Base-by-base conservation (phyloP, 1,140 invertebrate species). In the Heliconius himera region DNA sequence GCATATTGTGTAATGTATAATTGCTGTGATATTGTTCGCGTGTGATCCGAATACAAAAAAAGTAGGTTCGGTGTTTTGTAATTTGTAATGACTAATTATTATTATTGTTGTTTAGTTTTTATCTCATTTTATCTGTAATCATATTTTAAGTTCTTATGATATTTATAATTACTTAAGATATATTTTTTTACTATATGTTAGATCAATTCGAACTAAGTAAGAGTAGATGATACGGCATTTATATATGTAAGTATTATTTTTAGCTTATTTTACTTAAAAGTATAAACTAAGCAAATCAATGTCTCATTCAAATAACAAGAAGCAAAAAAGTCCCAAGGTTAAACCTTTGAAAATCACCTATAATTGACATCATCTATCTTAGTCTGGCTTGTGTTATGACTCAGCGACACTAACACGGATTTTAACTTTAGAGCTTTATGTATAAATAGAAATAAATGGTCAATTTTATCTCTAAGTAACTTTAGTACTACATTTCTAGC, bases 1-100 rank as follows among this genome's bases (percentile, higher is more conserved):
- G 0, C 3, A 4, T 87, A 87, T 91, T 91, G 90, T 88, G 90
- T 87, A 91, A 91, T 81, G 74, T 79, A 80, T 88, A 88, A 90
- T 90, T 87, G 83, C 66, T 73, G 66, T 41, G 54, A 82, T 81
- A 82, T 82, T 80, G 81, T 80, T 79, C 74, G 83, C 81, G 84
- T 82, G 85, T 72, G 80, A 76, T 66, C 79, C 41, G 51, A 79
- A 82, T 78, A 81, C 73, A 78, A 82, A 82, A 79, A 46, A 46
- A 46, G 56, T 82, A 74, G 78, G 81, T 77, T 79, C 66, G 46
- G 54, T 75, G 51, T 80, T 22, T 54, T 73, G 26, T 77, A 11
- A 78, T 78, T 77, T 70, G 22, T 73, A 80, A 73, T 41, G 72
- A 80, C n/a, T 49, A 80, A 79, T 75, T 22, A 75, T 66, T 13